Evolutionary conservation across 2,113 vertebrate species (phyloP).

Genomic region (western clawed frog (Xenopus tropicalis)): UCB_Xtro_10.0 CM004445.2:94170501-94171000

Average conservation of each 20-base stretch:
- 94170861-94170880: conserved; percentile 63
- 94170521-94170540: conserved; percentile 56
- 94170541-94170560: conserved; percentile 73
- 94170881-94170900: conserved; percentile 79
- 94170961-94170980: conserved; percentile 67
- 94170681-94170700: conserved; percentile 60
- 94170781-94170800: conserved; percentile 82
- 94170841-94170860: conserved; percentile 68
- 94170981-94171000: conserved; percentile 72
- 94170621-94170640: conserved; percentile 45
- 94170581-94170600: conserved; percentile 69
- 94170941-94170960: conserved; percentile 64
- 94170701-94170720: conserved; percentile 62
- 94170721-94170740: conserved; percentile 70
- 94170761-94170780: conserved; percentile 83
- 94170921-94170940: conserved; percentile 64
- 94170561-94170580: conserved; percentile 62
- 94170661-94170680: conserved; percentile 78
- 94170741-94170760: conserved; percentile 73
- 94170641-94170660: conserved; percentile 60
- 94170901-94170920: conserved; percentile 73
- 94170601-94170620: conserved; percentile 72
- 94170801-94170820: conserved; percentile 70
- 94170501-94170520: conserved; percentile 73
- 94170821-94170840: conserved; percentile 71